Evolutionary conservation across 2,797 vertebrate genomes (phyloP).

Genomic region (Bryconaethiops microstoma): DNA sequence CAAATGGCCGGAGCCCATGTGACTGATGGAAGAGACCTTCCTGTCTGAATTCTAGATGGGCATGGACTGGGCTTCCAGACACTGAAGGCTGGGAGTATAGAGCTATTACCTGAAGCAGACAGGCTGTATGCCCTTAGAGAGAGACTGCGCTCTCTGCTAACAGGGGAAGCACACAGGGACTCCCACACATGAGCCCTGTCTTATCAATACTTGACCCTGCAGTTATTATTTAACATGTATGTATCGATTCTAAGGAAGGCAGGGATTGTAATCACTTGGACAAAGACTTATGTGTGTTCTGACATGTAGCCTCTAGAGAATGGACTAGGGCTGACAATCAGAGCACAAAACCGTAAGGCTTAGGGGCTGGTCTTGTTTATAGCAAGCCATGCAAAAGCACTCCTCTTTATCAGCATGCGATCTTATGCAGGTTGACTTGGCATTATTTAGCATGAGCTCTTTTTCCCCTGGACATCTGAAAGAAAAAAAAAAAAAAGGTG

Average conservation of each 20-base stretch:
- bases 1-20: constrained; percentile 59
- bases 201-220: constrained; percentile 78
- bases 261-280: constrained; percentile 74
- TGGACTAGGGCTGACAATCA: constrained; percentile 68
- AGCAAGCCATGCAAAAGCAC: constrained; percentile 36
- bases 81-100: constrained; percentile 46
- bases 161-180: constrained; percentile 15
- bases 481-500: background rate
- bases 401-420: constrained; percentile 15
- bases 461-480: background rate
- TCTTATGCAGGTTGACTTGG: constrained; percentile 11
- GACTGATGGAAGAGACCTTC: constrained; percentile 60
- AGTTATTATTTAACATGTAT: constrained; percentile 84
- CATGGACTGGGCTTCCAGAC: constrained; percentile 32
- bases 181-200: constrained; percentile 27
- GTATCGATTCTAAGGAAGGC: constrained; percentile 68
- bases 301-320: constrained; percentile 71
- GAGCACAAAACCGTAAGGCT: constrained; percentile 32
- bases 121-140: constrained; percentile 22
- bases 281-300: constrained; percentile 78
- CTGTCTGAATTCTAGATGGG: constrained; percentile 61
- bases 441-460: background rate
- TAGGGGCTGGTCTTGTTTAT: constrained; percentile 33
- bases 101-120: constrained; percentile 36
- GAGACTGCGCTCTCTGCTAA: constrained; percentile 22